A percentile compares a stretch with the other conserved stretches of the same genome.
Evolutionary conservation across 1,140 invertebrate genomes (phyloP).

Genomic region (Thrips palmi): DNA sequence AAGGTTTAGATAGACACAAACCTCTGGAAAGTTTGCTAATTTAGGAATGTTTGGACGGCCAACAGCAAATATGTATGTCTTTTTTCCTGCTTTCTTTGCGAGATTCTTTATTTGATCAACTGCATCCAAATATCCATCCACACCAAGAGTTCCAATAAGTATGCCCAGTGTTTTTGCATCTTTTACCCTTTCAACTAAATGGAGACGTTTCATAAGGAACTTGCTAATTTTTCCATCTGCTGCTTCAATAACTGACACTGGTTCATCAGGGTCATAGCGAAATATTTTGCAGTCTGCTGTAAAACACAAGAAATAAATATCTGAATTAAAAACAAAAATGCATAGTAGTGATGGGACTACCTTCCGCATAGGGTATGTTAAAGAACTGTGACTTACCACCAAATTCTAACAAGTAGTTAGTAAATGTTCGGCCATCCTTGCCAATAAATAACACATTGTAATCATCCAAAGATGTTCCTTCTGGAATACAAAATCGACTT

Average conservation of each 20-base stretch:
- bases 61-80: constrained; percentile 76
- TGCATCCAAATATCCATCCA: constrained; percentile 57
- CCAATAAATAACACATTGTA: no score
- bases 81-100: constrained; percentile 55
- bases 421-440: no score
- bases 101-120: constrained; percentile 56
- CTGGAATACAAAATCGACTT: no score
- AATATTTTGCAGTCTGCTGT: background rate
- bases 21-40: constrained; percentile 82
- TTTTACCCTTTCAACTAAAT: constrained; percentile 70
- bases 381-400: background rate
- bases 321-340: background rate
- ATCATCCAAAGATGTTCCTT: no score
- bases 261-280: background rate
- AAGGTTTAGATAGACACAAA: constrained; percentile 18
- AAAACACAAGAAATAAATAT: background rate
- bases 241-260: constrained; percentile 6
- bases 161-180: constrained; percentile 76
- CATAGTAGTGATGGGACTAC: background rate
- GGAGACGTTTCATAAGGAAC: constrained; percentile 55
- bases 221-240: constrained; percentile 15
- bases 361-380: background rate
- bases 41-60: constrained; percentile 85
- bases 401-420: no score
- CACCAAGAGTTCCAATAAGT: constrained; percentile 70